Evolutionary conservation across 1,140 invertebrate species (phyloP), one percentile per base, ranked within the genome.

Genomic region (Augochlora pura): DNA sequence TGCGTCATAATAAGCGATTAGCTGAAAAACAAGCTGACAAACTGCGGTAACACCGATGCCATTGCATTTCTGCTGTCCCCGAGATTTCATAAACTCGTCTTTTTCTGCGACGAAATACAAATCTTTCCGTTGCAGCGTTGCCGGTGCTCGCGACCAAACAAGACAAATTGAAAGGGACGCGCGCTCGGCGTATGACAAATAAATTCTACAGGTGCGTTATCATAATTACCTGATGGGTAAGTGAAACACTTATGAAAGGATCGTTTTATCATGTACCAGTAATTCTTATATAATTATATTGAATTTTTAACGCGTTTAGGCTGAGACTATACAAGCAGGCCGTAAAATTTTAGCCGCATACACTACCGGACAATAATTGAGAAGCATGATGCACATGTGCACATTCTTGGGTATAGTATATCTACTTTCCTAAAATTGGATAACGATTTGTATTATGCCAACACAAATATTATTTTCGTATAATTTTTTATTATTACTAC

Each of bases 41-140:
- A 38, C 46, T 18, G 16, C n/a, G 52, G 62, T 46, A 7, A 32
- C 23, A 23, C 60, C 42, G 38, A 42, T 66, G 52, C 21, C 52
- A 39, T 79, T 38, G 77, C 18, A 66, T 79, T 79, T 65, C 77
- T 73, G 77, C 77, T 60, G 38, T 25, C 49, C 21, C 42, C 25
- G 18, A 38, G n/a, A 73, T 66, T 79, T 79, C 65, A 27, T 6
- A 65, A 49, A 25, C 69, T 21, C 57, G 14, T 59, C 69, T 59
- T n/a, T 49, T 73, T 73, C n/a, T 62, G 39, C 59, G 38, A 25
- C 70, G 38, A 52, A 38, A 59, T 69, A 73, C 73, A 73, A 79
- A 73, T 79, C 70, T 59, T 73, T 49, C 62, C 77, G 39, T 73
- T 73, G 18, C 69, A 10, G 14, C 21, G 39, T 69, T 65, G 63